Conservation (phyloP, 1,140 invertebrate genomes). For the Zaprionus kolodkinae region DNA sequence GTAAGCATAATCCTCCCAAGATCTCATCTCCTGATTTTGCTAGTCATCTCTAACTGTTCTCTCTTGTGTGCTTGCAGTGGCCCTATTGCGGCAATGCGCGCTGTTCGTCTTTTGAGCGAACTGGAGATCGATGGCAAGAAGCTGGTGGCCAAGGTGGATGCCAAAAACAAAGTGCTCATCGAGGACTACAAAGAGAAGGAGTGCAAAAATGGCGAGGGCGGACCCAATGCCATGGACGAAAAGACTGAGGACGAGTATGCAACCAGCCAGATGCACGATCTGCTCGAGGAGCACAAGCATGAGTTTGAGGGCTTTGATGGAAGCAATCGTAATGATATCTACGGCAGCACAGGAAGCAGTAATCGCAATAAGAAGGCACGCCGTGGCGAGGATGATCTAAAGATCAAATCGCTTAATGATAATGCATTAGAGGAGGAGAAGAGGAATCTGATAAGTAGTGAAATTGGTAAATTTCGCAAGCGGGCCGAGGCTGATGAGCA, state of each 20-base stretch:
- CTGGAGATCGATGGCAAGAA: conserved; percentile 96
- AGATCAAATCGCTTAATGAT: conserved; percentile 89
- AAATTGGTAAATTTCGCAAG: conserved; percentile 98
- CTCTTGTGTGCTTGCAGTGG: conserved; percentile 87
- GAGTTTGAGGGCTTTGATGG: conserved; percentile 79
- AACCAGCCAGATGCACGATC: conserved; percentile 90
- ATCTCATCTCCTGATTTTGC: neutral
- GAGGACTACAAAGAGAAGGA: conserved; percentile 95
- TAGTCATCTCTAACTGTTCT: neutral
- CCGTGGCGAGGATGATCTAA: conserved; percentile 80
- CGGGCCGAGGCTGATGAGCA: conserved; percentile 86
- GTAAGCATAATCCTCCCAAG: conserved; percentile 45
- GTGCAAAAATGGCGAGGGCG: conserved; percentile 74
- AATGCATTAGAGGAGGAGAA: conserved; percentile 98
- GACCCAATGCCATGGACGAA: conserved; percentile 85
- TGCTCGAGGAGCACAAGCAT: conserved; percentile 91
- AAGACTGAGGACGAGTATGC: conserved; percentile 92
- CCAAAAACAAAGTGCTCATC: conserved; percentile 97
- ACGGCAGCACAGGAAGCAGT: conserved; percentile 47
- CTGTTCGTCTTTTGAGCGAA: conserved; percentile 97
- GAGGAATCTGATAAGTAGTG: conserved; percentile 96
- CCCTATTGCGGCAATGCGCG: conserved; percentile 96
- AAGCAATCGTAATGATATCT: conserved; percentile 65
- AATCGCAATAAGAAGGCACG: conserved; percentile 67
- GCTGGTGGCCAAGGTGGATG: conserved; percentile 98